These are phyloP conservation scores for Gallinago jamesoni DNA, from an alignment of 2,113 vertebrate genomes.

Conservation along the genomic window DNA sequence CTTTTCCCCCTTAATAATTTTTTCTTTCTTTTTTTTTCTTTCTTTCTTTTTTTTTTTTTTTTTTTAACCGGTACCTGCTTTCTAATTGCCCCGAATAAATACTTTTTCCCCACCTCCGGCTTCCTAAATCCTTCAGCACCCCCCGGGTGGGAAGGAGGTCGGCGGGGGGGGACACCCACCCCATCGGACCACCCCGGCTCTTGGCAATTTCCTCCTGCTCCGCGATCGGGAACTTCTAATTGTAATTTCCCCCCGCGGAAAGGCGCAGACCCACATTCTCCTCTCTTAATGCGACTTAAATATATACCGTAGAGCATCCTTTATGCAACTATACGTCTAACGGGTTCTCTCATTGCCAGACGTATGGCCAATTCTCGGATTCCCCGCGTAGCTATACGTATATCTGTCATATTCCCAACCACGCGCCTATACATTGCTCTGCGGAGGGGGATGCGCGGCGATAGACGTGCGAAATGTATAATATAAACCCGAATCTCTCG, in stretches of 20 bases:
- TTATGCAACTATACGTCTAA: background rate
- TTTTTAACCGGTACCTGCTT: slow-evolving; percentile 34
- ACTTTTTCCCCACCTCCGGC: background rate
- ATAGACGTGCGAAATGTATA: background rate
- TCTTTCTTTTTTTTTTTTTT: slow-evolving; percentile 23
- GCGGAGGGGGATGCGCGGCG: background rate
- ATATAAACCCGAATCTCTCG: background rate
- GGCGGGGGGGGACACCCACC: background rate
- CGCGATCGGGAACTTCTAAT: background rate
- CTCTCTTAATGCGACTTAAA: slow-evolving; percentile 16
- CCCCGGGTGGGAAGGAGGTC: background rate
- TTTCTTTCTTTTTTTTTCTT: background rate
- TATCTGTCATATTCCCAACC: background rate
- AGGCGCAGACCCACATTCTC: background rate
- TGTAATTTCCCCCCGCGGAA: slow-evolving; percentile 1
- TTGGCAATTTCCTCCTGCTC: background rate
- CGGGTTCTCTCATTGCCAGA: background rate
- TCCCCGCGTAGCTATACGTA: background rate
- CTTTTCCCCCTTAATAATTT: slow-evolving; percentile 4
- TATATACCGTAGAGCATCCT: background rate
- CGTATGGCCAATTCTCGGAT: background rate
- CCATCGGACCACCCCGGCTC: background rate
- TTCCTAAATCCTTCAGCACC: background rate
- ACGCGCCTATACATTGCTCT: background rate
- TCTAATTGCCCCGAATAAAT: slow-evolving; percentile 48